Base-by-base conservation (phyloP, 2,888 invertebrate genomes). In the Rhimphoctona megacephalus region DNA sequence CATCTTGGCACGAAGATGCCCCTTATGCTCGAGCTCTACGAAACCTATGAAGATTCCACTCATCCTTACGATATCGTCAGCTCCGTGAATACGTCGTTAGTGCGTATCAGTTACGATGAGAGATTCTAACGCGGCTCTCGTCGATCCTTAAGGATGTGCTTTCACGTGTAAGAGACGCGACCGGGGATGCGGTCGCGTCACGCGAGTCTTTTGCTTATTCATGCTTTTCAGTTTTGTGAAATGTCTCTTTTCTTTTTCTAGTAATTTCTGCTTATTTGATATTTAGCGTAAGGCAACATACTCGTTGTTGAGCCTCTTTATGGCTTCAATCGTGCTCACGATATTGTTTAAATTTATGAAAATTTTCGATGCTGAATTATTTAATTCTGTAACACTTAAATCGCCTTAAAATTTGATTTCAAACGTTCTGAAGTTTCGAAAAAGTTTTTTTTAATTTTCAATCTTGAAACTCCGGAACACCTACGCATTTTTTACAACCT, bases 51-150 rank as follows among this genome's bases (percentile, higher is more conserved):
- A 36, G 30, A 70, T 70, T 70, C 49, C 17, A 9, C 19, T 76
- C 76, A 46, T 76, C 64, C 64, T 33, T 76, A 36, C 30, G 46
- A 64, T 76, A n/a, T 36, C 54, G 67, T 54, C 69, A 30, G 19
- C 52, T 57, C 72, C 52, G 30, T 30, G 19, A 52, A 67, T 33
- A 54, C 54, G 43, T 78, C 78, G 78, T 78, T 78, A 78, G 67
- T 36, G 36, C 39, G 4, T 39, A 54, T 52, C 36, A 36, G 78
- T 25, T 69, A 66, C 52, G 66, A 69, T 54, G 54, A 78, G 43
- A 69, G 39, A 77, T 25, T 11, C 46, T 30, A 36, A 14, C 39
- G 67, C 22, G 36, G 77, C 46, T 22, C 43, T 49, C 49, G 36
- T 2, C 46, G 30, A n/a, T 36, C 25, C 36, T 14, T 69, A 6